phyloP scores from a whole-genome alignment of 2,888 invertebrate species.

The Acleris emargana region DNA sequence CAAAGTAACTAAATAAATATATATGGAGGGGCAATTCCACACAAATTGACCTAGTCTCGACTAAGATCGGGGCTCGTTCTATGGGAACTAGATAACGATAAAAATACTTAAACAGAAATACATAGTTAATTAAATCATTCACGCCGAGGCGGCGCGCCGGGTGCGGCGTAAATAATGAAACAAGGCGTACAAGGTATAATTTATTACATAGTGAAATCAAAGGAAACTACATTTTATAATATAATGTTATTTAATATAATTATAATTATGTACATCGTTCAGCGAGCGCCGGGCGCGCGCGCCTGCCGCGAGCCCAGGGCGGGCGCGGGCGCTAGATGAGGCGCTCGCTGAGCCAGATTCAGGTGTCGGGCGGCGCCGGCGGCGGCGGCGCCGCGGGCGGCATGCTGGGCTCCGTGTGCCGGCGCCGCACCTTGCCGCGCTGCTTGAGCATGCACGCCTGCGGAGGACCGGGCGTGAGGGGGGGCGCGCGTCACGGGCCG shows the following conservation, averaged over 20 bases:
- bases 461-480: slow-evolving; percentile 57
- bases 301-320: slow-evolving; percentile 77
- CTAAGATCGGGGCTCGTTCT: too few relatives aligned
- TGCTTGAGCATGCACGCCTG: slow-evolving; percentile 99
- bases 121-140: too few relatives aligned
- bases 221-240: slow-evolving; percentile 50
- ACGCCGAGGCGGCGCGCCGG: too few relatives aligned
- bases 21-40: too few relatives aligned
- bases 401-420: slow-evolving; percentile 95
- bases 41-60: too few relatives aligned
- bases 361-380: slow-evolving; percentile 81
- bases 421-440: slow-evolving; percentile 97
- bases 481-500: slow-evolving; percentile 58
- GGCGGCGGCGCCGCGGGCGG: slow-evolving; percentile 69
- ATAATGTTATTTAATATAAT: slow-evolving; percentile 38
- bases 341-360: slow-evolving; percentile 89
- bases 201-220: too few relatives aligned
- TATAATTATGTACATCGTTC: slow-evolving; percentile 65
- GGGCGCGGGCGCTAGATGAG: slow-evolving; percentile 83
- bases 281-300: slow-evolving; percentile 68
- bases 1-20: too few relatives aligned
- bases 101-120: too few relatives aligned
- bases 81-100: too few relatives aligned
- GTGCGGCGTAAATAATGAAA: slow-evolving; percentile 39
- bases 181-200: slow-evolving; percentile 51